These are phyloP conservation scores for Cecidostiba fungosa DNA, from an alignment of 2,888 invertebrate genomes.

Conservation along the genomic window DNA sequence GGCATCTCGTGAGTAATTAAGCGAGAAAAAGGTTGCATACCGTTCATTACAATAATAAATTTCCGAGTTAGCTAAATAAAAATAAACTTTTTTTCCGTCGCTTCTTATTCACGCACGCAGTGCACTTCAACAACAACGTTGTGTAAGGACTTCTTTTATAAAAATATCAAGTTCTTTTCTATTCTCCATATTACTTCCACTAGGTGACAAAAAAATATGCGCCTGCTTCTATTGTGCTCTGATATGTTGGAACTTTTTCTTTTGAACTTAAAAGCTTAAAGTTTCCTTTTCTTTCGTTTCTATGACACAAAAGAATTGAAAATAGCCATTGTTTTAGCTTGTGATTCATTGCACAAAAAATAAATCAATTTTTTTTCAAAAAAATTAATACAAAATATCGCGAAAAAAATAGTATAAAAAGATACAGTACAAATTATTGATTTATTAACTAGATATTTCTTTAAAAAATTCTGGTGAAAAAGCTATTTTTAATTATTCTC, in stretches of 20 bases:
- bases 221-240: not conserved
- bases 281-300: constrained; percentile 17
- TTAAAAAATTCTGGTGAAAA: not conserved
- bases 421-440: not conserved
- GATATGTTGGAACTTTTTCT: constrained; percentile 7
- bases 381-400: not conserved
- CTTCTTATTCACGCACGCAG: not conserved
- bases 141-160: not conserved
- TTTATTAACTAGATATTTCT: not conserved
- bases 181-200: not conserved
- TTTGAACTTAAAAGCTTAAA: constrained; percentile 32
- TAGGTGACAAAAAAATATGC: constrained; percentile 21
- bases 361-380: not conserved
- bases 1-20: constrained; percentile 15
- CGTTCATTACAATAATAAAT: constrained; percentile 16
- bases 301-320: constrained; percentile 40
- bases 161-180: constrained; percentile 29
- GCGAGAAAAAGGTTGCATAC: not conserved
- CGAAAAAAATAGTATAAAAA: not conserved
- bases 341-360: not conserved
- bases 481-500: not conserved
- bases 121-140: not conserved
- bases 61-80: not conserved
- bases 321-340: constrained; percentile 20
- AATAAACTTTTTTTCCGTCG: not conserved